Percentiles rank a stretch among this genome's conserved stretches.
phyloP scores from a whole-genome alignment of 1,140 invertebrate species.

The Conus ventricosus region DNA sequence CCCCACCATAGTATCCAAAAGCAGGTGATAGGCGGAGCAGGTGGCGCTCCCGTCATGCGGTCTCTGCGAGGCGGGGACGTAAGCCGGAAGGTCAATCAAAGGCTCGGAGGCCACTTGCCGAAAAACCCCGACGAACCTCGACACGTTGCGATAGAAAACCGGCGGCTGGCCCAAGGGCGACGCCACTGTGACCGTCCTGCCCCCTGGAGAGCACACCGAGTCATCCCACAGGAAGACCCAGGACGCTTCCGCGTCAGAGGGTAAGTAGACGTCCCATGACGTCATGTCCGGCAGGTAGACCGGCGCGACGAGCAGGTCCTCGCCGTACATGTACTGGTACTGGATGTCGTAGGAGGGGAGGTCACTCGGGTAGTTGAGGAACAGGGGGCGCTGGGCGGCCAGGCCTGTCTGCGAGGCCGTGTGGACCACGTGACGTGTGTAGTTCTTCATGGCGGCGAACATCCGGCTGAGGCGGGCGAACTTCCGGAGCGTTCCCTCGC shows the following conservation, averaged over 20 bases:
- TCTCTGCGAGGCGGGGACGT: neutral
- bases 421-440: slow-evolving; percentile 53
- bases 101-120: slow-evolving; percentile 21
- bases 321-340: slow-evolving; percentile 73
- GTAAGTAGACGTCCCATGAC: slow-evolving; percentile 35
- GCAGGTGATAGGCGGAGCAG: neutral
- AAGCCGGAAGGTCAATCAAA: slow-evolving; percentile 12
- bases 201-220: slow-evolving; percentile 21
- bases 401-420: slow-evolving; percentile 54
- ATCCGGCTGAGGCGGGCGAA: slow-evolving; percentile 70
- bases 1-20: neutral
- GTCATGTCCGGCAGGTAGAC: slow-evolving; percentile 46
- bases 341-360: slow-evolving; percentile 49
- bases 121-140: slow-evolving; percentile 39
- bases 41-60: neutral
- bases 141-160: slow-evolving; percentile 55
- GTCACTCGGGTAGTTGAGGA: slow-evolving; percentile 67
- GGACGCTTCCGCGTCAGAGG: slow-evolving; percentile 9
- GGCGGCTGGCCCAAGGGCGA: slow-evolving; percentile 60
- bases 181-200: slow-evolving; percentile 50
- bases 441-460: slow-evolving; percentile 66
- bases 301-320: slow-evolving; percentile 73
- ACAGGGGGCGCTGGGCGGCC: slow-evolving; percentile 71
- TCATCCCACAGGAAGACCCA: slow-evolving; percentile 33
- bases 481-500: slow-evolving; percentile 57